phyloP scores from a whole-genome alignment of 2,113 vertebrate species.

The Macrotus californicus region DNA sequence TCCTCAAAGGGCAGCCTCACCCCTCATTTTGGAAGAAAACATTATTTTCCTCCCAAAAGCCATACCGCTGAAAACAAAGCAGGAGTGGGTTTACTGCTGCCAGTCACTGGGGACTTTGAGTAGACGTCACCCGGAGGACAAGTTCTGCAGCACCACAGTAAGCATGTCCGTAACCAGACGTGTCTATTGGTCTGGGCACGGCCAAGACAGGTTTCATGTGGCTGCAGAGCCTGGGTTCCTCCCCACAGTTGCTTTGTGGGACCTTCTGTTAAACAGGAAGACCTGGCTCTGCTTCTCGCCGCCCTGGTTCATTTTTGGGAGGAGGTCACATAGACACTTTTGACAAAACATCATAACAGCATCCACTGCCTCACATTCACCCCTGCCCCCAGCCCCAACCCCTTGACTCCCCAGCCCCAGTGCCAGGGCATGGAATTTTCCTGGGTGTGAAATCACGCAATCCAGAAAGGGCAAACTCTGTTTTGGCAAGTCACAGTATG shows the following conservation, averaged over 20 bases:
- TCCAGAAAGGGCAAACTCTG: background rate
- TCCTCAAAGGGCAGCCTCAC: background rate
- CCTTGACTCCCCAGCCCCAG: background rate
- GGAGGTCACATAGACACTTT: background rate
- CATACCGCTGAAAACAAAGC: background rate
- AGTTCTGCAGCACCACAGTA: background rate
- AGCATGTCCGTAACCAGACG: background rate
- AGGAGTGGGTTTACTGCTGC: slow-evolving; percentile 6
- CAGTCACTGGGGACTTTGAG: slow-evolving; percentile 26
- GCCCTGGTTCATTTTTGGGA: background rate
- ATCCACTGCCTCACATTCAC: accelerated
- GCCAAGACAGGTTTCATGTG: background rate
- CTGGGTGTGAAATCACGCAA: background rate
- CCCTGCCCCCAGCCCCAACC: background rate
- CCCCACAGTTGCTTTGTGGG: background rate
- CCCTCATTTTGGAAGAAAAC: background rate
- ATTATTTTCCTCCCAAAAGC: slow-evolving; percentile 12
- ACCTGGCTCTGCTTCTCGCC: too few relatives aligned
- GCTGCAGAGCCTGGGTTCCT: background rate
- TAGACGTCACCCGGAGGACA: background rate
- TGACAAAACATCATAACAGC: background rate
- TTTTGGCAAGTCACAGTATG: background rate
- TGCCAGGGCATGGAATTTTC: background rate
- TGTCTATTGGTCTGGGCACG: background rate
- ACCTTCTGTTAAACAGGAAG: background rate